Evolutionary conservation across 2,797 vertebrate genomes (phyloP).

Genomic region (Epinephelus awoara): DNA sequence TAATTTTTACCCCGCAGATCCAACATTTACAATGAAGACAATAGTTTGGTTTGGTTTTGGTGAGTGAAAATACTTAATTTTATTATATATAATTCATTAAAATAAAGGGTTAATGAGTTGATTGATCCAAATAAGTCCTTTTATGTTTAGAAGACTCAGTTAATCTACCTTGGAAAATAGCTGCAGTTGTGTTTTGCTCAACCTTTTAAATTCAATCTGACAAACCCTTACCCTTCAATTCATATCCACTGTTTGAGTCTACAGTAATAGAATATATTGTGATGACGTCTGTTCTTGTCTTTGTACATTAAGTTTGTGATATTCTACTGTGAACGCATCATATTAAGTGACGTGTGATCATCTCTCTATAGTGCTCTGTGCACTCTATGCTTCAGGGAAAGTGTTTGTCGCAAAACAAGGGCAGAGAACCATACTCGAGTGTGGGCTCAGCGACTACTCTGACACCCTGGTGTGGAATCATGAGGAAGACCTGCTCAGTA

Average conservation of each 20-base stretch:
- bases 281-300: background rate
- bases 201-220: background rate
- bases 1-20: conserved; percentile 14
- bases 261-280: background rate
- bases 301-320: background rate
- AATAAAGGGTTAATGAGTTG: background rate
- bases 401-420: background rate
- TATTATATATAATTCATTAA: background rate
- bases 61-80: conserved; percentile 58
- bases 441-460: rapidly evolving
- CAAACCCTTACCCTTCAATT: background rate
- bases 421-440: rapidly evolving
- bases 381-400: conserved; percentile 46
- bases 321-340: background rate
- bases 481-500: rapidly evolving
- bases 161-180: background rate
- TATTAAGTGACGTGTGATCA: background rate
- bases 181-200: background rate
- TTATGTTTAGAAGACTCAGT: background rate
- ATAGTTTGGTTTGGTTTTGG: conserved; percentile 61
- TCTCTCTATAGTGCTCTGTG: conserved; percentile 67
- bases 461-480: rapidly evolving
- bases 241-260: background rate
- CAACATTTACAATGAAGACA: conserved; percentile 57
- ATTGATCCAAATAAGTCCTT: background rate